Conservation (phyloP, 1,140 invertebrate genomes). For the Lethrus apterus region DNA sequence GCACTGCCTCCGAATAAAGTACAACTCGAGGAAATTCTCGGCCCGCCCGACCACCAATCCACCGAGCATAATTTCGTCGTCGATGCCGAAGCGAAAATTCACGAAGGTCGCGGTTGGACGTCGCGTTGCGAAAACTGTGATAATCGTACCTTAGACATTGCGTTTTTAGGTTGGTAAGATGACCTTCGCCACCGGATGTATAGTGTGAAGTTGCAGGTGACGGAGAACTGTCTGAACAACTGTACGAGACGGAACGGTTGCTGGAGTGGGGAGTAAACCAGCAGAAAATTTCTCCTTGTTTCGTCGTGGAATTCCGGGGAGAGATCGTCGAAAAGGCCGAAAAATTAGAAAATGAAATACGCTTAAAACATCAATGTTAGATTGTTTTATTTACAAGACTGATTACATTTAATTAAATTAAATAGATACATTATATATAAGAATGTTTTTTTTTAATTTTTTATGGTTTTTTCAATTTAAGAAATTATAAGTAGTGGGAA, state of each 20-base stretch:
- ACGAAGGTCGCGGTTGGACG: neutral
- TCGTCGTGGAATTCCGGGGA: too few relatives aligned
- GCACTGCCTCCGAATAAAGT: too few relatives aligned
- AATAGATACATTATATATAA: too few relatives aligned
- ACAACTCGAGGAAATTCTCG: neutral
- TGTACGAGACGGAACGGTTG: conserved; percentile 1
- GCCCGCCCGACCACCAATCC: neutral
- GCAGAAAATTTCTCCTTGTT: conserved; percentile 2
- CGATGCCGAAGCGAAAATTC: neutral
- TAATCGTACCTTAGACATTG: conserved; percentile 3
- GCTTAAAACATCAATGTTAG: too few relatives aligned
- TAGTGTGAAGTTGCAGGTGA: neutral
- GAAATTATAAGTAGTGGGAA: too few relatives aligned
- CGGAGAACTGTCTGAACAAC: neutral
- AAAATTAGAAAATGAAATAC: too few relatives aligned
- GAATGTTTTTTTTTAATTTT: too few relatives aligned
- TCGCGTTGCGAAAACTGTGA: conserved; percentile 4
- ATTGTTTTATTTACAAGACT: too few relatives aligned
- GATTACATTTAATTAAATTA: too few relatives aligned
- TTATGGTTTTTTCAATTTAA: too few relatives aligned
- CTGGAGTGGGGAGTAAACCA: neutral
- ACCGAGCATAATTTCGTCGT: neutral
- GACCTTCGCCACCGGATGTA: neutral
- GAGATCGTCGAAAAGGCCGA: neutral
- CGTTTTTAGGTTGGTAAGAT: neutral